Evolutionary conservation across 2,888 invertebrate species (phyloP).

Genomic region (Coremacera marginata): DNA sequence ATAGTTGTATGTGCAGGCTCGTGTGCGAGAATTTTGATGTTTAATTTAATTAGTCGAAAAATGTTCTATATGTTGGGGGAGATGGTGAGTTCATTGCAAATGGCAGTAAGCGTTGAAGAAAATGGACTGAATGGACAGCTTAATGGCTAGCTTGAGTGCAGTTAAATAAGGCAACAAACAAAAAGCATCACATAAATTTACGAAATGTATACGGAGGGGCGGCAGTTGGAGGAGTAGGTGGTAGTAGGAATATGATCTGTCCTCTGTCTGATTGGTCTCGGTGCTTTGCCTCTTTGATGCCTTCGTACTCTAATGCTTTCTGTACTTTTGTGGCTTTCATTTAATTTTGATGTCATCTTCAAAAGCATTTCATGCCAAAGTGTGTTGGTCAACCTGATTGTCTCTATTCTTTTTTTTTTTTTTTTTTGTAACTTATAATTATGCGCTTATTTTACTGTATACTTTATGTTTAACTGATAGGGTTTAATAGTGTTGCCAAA

Average conservation of each 20-base stretch:
- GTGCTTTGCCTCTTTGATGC: not conserved
- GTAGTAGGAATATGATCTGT: not conserved
- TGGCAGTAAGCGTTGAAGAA: not conserved
- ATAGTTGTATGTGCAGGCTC: not conserved
- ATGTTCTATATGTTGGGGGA: not conserved
- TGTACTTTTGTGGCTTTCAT: not conserved
- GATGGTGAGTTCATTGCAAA: not conserved
- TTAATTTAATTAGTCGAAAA: constrained; percentile 21
- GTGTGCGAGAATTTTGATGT: constrained; percentile 6
- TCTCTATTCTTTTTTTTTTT: not conserved
- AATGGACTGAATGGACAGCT: not conserved
- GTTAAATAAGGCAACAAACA: too few relatives aligned
- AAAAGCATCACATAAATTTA: not conserved
- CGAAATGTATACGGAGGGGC: not conserved
- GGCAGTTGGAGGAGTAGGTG: not conserved
- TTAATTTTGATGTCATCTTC: not conserved
- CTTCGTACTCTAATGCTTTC: not conserved
- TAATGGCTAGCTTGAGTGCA: not conserved
- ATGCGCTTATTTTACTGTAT: not conserved
- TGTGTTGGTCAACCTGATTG: not conserved
- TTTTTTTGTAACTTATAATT: not conserved
- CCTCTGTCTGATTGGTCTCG: not conserved
- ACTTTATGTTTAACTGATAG: not conserved
- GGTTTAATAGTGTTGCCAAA: not conserved
- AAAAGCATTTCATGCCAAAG: not conserved